These are phyloP conservation scores for Rutpela maculata DNA, from an alignment of 2,888 invertebrate genomes.

Conservation along the genomic window DNA sequence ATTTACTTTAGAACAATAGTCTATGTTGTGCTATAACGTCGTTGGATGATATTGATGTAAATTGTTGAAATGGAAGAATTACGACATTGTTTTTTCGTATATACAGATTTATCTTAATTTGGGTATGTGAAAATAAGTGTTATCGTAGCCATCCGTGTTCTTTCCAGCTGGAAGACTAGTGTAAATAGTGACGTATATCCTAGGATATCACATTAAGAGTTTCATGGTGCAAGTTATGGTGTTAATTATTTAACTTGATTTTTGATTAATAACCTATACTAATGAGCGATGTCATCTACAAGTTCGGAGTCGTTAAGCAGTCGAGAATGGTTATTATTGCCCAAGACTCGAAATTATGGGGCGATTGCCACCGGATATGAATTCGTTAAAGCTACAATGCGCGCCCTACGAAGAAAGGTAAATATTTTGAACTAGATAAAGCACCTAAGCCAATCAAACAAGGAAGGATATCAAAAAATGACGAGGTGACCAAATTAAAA, in stretches of 20 bases:
- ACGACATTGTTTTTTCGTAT: not conserved
- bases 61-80: not conserved
- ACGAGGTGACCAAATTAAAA: no score
- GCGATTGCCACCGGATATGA: not conserved
- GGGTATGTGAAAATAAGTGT: not conserved
- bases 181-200: no score
- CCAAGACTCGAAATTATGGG: not conserved
- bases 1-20: not conserved
- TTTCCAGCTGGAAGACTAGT: no score
- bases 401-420: not conserved
- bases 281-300: not conserved
- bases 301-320: not conserved
- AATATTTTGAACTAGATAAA: not conserved
- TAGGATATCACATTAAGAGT: no score
- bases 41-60: not conserved
- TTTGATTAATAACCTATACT: no score
- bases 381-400: not conserved
- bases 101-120: not conserved
- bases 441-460: no score
- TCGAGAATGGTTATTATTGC: not conserved
- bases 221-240: no score
- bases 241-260: no score
- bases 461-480: no score
- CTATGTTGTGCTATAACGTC: not conserved
- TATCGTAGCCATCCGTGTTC: no score